Conservation (phyloP, 2,888 invertebrate genomes). For the Branchellion lobata region DNA sequence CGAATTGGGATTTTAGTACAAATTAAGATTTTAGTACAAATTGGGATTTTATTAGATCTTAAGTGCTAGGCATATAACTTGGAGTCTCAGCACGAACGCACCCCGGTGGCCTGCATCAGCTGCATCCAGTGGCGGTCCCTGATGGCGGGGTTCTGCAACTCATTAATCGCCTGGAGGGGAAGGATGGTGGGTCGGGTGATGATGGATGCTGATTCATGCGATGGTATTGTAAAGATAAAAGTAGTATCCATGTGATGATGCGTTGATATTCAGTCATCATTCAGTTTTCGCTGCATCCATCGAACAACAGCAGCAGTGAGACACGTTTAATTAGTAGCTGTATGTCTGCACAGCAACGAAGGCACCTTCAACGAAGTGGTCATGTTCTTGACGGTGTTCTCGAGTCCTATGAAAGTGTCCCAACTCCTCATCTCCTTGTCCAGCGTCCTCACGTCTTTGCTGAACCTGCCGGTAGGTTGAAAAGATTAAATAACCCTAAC, state of each 20-base stretch:
- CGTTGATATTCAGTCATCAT: too few relatives aligned
- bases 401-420: constrained; percentile 85
- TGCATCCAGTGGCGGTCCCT: constrained; percentile 95
- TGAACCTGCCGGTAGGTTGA: constrained; percentile 70
- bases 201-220: constrained; percentile 82
- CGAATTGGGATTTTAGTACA: too few relatives aligned
- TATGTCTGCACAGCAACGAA: too few relatives aligned
- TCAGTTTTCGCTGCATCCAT: too few relatives aligned
- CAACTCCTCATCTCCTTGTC: constrained; percentile 95
- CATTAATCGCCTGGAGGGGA: constrained; percentile 81
- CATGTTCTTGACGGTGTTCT: constrained; percentile 92
- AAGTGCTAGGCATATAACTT: too few relatives aligned
- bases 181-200: constrained; percentile 94
- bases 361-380: constrained; percentile 77
- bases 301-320: too few relatives aligned
- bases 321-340: too few relatives aligned
- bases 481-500: background rate
- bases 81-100: too few relatives aligned
- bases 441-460: constrained; percentile 72
- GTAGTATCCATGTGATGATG: too few relatives aligned
- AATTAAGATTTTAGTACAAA: too few relatives aligned
- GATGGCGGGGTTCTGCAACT: constrained; percentile 92
- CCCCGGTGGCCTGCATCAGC: constrained; percentile 90
- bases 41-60: too few relatives aligned
- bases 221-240: constrained; percentile 84